Percentiles rank a stretch among this genome's conserved stretches.
phyloP scores from a whole-genome alignment of 2,113 vertebrate species.

The Hemibates koningsi region DNA sequence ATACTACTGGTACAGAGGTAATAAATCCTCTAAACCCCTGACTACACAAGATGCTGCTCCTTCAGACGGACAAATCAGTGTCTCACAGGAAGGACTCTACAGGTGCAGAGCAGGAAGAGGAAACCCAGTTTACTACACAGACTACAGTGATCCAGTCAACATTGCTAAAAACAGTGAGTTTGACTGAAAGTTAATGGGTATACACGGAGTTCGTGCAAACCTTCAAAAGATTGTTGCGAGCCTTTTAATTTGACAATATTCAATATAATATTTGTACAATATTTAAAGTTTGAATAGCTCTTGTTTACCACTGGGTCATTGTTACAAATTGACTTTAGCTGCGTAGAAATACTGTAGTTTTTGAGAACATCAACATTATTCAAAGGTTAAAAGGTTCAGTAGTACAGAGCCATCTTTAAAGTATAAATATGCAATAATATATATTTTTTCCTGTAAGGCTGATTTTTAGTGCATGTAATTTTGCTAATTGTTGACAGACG shows the following conservation, averaged over 20 bases:
- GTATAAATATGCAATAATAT: not conserved
- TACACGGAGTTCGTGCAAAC: not conserved
- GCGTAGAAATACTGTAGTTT: fast-evolving
- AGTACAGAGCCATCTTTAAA: not conserved
- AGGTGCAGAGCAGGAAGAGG: not conserved
- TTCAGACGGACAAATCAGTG: not conserved
- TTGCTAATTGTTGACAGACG: not conserved
- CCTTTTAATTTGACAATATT: fast-evolving
- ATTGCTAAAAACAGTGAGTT: not conserved
- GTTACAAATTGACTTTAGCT: not conserved
- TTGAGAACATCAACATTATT: not conserved
- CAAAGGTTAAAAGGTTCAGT: not conserved
- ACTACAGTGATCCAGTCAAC: not conserved
- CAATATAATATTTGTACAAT: fast-evolving
- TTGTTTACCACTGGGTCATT: not conserved
- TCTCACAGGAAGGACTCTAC: not conserved
- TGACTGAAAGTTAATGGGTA: not conserved
- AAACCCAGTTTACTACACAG: not conserved
- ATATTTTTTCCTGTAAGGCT: not conserved
- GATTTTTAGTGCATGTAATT: not conserved
- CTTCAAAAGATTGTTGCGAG: not conserved
- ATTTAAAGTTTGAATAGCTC: not conserved
- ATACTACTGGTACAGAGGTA: not conserved
- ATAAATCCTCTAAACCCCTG: not conserved
- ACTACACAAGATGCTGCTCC: not conserved